Conservation (phyloP, 2,888 invertebrate species). For the Drosophila barbarae region DNA sequence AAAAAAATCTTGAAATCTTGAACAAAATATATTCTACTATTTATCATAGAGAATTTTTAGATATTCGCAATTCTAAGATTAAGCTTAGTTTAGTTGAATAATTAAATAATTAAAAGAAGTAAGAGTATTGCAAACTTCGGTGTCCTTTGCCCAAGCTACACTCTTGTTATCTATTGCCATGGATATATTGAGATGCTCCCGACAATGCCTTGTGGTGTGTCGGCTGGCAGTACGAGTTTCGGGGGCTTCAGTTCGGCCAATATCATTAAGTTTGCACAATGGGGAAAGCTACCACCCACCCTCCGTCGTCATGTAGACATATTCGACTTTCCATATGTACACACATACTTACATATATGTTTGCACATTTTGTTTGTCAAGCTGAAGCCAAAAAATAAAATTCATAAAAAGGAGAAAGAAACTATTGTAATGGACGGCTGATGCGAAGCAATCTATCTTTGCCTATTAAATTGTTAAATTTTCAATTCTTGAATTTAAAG, state of each 20-base stretch:
- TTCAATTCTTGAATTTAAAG: neutral
- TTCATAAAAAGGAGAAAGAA: slow-evolving; percentile 52
- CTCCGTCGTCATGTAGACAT: neutral
- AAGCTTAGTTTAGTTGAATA: neutral
- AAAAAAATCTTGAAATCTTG: too few species aligned
- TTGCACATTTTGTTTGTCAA: slow-evolving; percentile 51
- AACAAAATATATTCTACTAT: too few species aligned
- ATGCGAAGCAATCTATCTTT: slow-evolving; percentile 52
- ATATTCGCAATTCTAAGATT: neutral
- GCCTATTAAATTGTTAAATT: slow-evolving; percentile 47
- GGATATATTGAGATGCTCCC: slow-evolving; percentile 44
- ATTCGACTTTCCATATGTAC: neutral
- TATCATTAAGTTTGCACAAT: slow-evolving; percentile 67
- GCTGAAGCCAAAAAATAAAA: slow-evolving; percentile 40
- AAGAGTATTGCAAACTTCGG: neutral
- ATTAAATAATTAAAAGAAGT: neutral
- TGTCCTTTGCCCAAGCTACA: neutral
- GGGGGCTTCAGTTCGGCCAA: slow-evolving; percentile 49
- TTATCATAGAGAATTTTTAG: too few species aligned
- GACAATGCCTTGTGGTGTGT: slow-evolving; percentile 32
- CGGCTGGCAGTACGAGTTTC: slow-evolving; percentile 13
- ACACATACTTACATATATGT: neutral
- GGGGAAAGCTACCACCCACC: slow-evolving; percentile 26
- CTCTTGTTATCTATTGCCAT: slow-evolving; percentile 21
- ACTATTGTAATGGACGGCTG: slow-evolving; percentile 21